Base-by-base conservation (phyloP, 2,113 vertebrate species). In the Panurus biarmicus region DNA sequence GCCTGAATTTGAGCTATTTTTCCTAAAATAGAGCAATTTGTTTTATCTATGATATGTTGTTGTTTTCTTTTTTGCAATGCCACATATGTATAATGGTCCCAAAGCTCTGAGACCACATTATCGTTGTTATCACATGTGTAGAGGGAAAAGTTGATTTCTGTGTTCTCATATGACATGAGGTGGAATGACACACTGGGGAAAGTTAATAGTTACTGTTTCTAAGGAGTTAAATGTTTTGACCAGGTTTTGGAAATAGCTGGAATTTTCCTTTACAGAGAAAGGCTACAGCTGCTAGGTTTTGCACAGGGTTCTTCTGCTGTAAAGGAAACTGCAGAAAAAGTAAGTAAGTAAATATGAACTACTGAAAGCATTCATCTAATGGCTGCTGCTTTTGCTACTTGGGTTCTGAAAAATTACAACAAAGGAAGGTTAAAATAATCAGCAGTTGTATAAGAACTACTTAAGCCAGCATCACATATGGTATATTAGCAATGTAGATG, bases 381-480 rank as follows among this genome's bases (percentile, higher is more conserved):
- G 23, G 12, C 28, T 93, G 48, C 73, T 72, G 12, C 28, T 83
- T 89, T 77, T 86, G 31, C 40, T 90, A 65, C 67, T 88, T 94
- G 50, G 1, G 5, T 5, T 67, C 64, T 94, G 87, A 95, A 97
- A 94, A 94, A 94, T 61, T 50, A 14, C 77, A 80, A 57, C 56
- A 86, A 72, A 88, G n/a, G 29, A 88, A 85, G 47, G 25, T 90
- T 93, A 92, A 93, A 89, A 95, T 80, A 83, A 80, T 82, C 64
- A 87, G n/a, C 33, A 85, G 40, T n/a, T 31, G 17, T 71, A 57
- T 47, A 82, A 92, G 89, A 82, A 53, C 53, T 79, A 33, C 40
- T 89, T 91, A 87, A 78, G 18, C 25, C 57, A 85, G 53, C 44
- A 90, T 45, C 40, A 80, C 48, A 87, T 78, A 60, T 35, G 53